Evolutionary conservation across 2,888 invertebrate genomes (phyloP).

Genomic region (Frankliniella intonsa): DNA sequence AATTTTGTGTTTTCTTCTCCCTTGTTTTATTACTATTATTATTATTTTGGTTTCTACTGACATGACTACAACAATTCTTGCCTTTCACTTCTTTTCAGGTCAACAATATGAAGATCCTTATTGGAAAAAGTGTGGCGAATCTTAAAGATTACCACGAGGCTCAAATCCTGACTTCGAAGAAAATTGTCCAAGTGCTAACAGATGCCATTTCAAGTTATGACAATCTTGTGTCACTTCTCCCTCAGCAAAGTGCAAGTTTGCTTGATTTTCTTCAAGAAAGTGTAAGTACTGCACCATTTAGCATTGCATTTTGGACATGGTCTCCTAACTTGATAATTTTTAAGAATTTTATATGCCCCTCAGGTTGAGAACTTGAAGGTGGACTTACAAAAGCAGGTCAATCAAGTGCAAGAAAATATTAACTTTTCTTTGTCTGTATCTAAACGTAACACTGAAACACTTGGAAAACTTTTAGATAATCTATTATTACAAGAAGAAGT

Average conservation of each 20-base stretch:
- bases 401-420: background rate
- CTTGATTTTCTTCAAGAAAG: background rate
- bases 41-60: background rate
- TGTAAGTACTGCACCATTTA: background rate
- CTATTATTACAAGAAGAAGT: no score
- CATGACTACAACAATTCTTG: background rate
- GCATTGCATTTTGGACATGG: background rate
- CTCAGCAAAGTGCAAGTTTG: background rate
- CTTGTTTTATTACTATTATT: background rate
- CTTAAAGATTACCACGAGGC: background rate
- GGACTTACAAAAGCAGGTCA: background rate
- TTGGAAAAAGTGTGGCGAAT: background rate
- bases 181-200: background rate
- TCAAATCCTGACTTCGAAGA: background rate
- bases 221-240: background rate
- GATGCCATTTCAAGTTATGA: background rate
- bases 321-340: background rate
- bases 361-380: background rate
- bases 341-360: no score
- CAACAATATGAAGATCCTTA: background rate
- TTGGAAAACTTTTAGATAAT: no score
- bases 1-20: background rate
- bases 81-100: background rate
- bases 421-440: no score
- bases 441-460: no score